Evolutionary conservation across 2,888 invertebrate species (phyloP).

Genomic region (Thumatha senex): DNA sequence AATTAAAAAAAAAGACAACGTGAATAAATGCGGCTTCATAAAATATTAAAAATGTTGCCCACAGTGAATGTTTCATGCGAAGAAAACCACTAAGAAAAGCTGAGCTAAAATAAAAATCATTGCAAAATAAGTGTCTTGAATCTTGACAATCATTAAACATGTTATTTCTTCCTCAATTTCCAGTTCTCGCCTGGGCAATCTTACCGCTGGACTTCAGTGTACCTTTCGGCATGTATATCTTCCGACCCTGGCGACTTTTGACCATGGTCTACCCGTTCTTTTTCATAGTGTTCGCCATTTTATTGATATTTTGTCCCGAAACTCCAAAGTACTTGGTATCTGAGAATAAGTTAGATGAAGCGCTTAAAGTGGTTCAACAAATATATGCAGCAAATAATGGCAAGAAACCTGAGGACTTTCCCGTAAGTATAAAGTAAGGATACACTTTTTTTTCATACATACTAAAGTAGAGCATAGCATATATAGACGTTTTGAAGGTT

Average conservation of each 20-base stretch:
- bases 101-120: too few species aligned
- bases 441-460: too few species aligned
- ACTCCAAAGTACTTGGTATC: constrained; percentile 90
- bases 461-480: too few species aligned
- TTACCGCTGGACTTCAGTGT: constrained; percentile 82
- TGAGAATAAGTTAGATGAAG: constrained; percentile 84
- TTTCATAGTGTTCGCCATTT: constrained; percentile 81
- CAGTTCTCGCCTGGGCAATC: constrained; percentile 87
- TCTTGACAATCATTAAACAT: too few species aligned
- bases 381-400: constrained; percentile 82
- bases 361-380: constrained; percentile 82
- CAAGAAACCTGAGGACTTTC: constrained; percentile 69
- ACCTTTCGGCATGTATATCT: constrained; percentile 75
- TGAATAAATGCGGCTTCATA: too few species aligned
- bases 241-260: constrained; percentile 89
- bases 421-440: constrained; percentile 55
- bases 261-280: constrained; percentile 85
- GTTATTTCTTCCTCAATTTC: constrained; percentile 24
- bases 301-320: constrained; percentile 86
- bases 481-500: too few species aligned
- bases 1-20: too few species aligned
- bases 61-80: too few species aligned
- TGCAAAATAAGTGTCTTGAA: too few species aligned
- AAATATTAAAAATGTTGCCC: too few species aligned
- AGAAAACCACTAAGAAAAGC: too few species aligned